A percentile compares a stretch with the other conserved stretches of the same genome.
Conservation (phyloP, 2,888 invertebrate species). For the Cephalotes varians region DNA sequence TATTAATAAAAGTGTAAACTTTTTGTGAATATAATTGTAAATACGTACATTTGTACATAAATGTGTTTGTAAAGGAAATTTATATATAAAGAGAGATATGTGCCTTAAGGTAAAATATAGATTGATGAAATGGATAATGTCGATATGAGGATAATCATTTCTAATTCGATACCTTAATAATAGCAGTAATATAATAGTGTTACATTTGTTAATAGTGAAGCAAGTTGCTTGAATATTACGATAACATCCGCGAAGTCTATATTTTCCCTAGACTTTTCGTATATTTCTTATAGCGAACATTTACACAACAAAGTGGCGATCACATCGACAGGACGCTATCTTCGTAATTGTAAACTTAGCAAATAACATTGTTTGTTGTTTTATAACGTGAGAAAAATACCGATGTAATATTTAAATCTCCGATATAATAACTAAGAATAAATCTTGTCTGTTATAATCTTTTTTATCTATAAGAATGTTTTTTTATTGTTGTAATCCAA, state of each 20-base stretch:
- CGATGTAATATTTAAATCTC: conserved; percentile 18
- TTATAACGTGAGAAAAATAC: conserved; percentile 3
- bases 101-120: conserved; percentile 5
- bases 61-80: neutral
- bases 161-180: conserved; percentile 9
- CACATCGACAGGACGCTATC: neutral
- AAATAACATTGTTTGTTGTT: conserved; percentile 26
- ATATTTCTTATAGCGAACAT: conserved; percentile 15
- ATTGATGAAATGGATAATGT: conserved; percentile 22
- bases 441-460: conserved; percentile 6
- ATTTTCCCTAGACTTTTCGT: conserved; percentile 11
- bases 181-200: conserved; percentile 7
- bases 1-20: neutral
- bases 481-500: neutral
- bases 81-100: neutral
- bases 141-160: conserved; percentile 15
- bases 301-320: conserved; percentile 4
- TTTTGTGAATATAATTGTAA: neutral
- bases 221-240: conserved; percentile 19
- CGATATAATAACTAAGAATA: conserved; percentile 9
- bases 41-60: conserved; percentile 6
- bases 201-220: conserved; percentile 12
- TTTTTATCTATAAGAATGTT: conserved; percentile 6
- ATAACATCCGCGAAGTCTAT: conserved; percentile 20
- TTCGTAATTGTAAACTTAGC: conserved; percentile 14